Evolutionary conservation across 2,888 invertebrate species (phyloP).

Genomic region (Cantharis lateralis): DNA sequence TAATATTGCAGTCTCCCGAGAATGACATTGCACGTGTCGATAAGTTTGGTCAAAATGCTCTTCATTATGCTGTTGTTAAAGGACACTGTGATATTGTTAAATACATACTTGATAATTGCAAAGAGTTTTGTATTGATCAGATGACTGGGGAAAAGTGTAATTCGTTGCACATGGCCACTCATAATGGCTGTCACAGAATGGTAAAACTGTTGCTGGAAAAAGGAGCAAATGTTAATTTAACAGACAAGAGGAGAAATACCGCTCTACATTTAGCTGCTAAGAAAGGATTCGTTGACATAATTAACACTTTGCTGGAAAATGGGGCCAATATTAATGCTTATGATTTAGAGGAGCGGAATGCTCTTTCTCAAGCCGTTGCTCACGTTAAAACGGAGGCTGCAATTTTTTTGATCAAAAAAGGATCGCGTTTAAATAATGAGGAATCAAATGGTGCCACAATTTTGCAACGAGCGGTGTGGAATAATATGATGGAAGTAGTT

Average conservation of each 20-base stretch:
- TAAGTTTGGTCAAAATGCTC: slow-evolving; percentile 67
- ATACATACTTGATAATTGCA: slow-evolving; percentile 58
- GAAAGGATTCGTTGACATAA: slow-evolving; percentile 34
- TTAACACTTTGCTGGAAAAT: slow-evolving; percentile 48
- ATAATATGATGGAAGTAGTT: slow-evolving; percentile 63
- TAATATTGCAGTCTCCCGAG: slow-evolving; percentile 47
- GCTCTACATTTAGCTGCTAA: slow-evolving; percentile 54
- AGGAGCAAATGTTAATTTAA: slow-evolving; percentile 66
- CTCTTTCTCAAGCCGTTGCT: slow-evolving; percentile 56
- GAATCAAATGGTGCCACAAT: slow-evolving; percentile 74
- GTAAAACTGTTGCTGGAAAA: slow-evolving; percentile 61
- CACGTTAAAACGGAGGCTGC: slow-evolving; percentile 54
- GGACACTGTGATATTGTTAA: slow-evolving; percentile 67
- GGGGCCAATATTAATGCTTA: slow-evolving; percentile 51
- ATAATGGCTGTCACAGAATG: slow-evolving; percentile 63
- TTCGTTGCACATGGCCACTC: slow-evolving; percentile 70
- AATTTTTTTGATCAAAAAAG: slow-evolving; percentile 59
- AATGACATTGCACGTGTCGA: slow-evolving; percentile 66
- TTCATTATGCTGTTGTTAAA: slow-evolving; percentile 75
- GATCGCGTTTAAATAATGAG: slow-evolving; percentile 70
- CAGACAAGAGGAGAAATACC: slow-evolving; percentile 43
- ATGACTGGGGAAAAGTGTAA: slow-evolving; percentile 69
- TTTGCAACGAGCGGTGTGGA: slow-evolving; percentile 72
- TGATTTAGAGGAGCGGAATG: slow-evolving; percentile 57
- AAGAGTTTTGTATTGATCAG: slow-evolving; percentile 67